Conservation (phyloP, 2,797 vertebrate species). For the Scyliorhinus canicula region DNA sequence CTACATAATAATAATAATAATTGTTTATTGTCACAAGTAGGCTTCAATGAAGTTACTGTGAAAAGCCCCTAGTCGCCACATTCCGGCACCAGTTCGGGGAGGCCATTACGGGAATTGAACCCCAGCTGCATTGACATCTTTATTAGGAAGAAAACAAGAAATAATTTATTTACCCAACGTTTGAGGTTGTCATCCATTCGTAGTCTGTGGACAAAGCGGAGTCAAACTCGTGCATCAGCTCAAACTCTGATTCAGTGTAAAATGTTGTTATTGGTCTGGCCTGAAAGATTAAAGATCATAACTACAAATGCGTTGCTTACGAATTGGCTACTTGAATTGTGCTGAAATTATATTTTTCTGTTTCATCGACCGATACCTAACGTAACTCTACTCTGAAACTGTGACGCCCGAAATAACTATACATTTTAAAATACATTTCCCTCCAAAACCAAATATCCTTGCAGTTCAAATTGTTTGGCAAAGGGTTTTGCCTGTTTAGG, state of each 20-base stretch:
- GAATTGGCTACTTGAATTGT: background rate
- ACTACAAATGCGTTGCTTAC: too few relatives aligned
- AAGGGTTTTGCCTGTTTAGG: too few relatives aligned
- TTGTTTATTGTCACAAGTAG: too few relatives aligned
- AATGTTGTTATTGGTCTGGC: slow-evolving; percentile 37
- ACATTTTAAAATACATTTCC: background rate
- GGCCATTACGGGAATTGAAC: too few relatives aligned
- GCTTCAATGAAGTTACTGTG: too few relatives aligned
- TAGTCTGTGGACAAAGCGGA: slow-evolving; percentile 12
- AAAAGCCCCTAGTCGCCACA: too few relatives aligned
- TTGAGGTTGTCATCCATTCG: slow-evolving; percentile 33
- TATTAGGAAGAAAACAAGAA: background rate
- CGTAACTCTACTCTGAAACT: background rate
- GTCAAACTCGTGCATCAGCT: slow-evolving; percentile 38
- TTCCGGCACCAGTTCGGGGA: too few relatives aligned
- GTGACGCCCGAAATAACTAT: background rate
- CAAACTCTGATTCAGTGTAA: slow-evolving; percentile 3
- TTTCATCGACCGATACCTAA: background rate
- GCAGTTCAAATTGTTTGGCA: background rate
- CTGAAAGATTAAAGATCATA: slow-evolving; percentile 34
- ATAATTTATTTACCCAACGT: background rate
- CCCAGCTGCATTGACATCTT: background rate
- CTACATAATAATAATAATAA: too few relatives aligned
- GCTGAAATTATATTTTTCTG: background rate
- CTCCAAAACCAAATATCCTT: background rate